These are phyloP conservation scores for Neopipo cinnamomea DNA, from an alignment of 2,113 vertebrate genomes.

Conservation along the genomic window DNA sequence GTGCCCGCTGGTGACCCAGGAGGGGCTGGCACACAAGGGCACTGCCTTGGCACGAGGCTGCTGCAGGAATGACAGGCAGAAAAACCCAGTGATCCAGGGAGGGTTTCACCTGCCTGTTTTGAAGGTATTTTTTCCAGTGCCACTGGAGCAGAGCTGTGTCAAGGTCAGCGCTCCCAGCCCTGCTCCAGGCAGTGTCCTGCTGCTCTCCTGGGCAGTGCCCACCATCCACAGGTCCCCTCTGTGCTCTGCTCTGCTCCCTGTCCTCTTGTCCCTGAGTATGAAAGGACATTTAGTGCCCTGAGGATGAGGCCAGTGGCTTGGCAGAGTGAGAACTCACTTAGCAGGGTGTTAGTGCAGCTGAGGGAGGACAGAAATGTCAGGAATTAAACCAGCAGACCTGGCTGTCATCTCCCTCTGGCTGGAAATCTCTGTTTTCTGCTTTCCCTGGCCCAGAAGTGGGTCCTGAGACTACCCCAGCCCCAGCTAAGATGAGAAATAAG, in stretches of 20 bases:
- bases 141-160: background rate
- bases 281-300: slow-evolving; percentile 20
- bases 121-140: background rate
- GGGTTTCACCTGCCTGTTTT: background rate
- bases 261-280: background rate
- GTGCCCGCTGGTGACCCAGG: background rate
- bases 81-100: background rate
- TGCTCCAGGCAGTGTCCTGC: background rate
- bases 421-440: background rate
- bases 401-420: background rate
- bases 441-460: background rate
- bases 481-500: background rate
- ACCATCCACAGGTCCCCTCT: background rate
- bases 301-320: background rate
- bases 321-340: background rate
- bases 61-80: background rate
- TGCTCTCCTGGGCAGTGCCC: background rate
- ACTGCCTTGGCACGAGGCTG: background rate
- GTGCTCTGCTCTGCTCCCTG: background rate
- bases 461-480: background rate
- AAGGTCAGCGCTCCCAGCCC: background rate
- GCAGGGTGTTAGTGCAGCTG: background rate
- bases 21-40: background rate
- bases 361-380: background rate
- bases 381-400: background rate